Conservation (phyloP, 2,797 vertebrate species). For the Sebastes matsubarae region DNA sequence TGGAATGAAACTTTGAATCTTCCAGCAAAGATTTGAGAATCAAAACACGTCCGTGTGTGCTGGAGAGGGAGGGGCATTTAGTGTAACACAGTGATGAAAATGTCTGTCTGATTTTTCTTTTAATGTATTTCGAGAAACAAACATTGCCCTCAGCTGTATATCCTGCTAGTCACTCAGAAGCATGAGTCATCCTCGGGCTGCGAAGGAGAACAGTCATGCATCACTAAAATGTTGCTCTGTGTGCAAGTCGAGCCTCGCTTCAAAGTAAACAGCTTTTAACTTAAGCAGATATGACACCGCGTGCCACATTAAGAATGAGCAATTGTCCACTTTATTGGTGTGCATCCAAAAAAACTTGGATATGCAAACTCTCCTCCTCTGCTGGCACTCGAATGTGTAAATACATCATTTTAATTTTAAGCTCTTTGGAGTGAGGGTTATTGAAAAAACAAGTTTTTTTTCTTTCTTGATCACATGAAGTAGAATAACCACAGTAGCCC, state of each 20-base stretch:
- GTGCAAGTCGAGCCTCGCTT: slow-evolving; percentile 39
- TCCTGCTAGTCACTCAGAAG: slow-evolving; percentile 31
- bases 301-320: slow-evolving; percentile 43
- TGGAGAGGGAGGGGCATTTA: neutral
- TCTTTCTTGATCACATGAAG: neutral
- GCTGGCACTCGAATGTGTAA: slow-evolving; percentile 11
- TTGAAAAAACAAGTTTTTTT: neutral
- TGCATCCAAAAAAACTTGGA: slow-evolving; percentile 17
- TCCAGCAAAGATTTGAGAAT: slow-evolving; percentile 5
- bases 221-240: slow-evolving; percentile 46
- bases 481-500: neutral
- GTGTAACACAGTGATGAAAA: neutral
- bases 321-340: slow-evolving; percentile 31
- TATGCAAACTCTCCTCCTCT: slow-evolving; percentile 7
- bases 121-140: slow-evolving; percentile 44
- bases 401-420: slow-evolving; percentile 25
- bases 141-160: slow-evolving; percentile 44
- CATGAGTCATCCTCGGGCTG: slow-evolving; percentile 57
- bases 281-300: slow-evolving; percentile 33
- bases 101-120: slow-evolving; percentile 14
- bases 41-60: neutral
- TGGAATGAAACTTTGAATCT: neutral
- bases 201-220: slow-evolving; percentile 46
- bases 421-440: neutral
- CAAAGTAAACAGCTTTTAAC: slow-evolving; percentile 55